Evolutionary conservation across 1,140 invertebrate species (phyloP), one percentile per base, ranked within the genome.

Genomic region (Limonius californicus): DNA sequence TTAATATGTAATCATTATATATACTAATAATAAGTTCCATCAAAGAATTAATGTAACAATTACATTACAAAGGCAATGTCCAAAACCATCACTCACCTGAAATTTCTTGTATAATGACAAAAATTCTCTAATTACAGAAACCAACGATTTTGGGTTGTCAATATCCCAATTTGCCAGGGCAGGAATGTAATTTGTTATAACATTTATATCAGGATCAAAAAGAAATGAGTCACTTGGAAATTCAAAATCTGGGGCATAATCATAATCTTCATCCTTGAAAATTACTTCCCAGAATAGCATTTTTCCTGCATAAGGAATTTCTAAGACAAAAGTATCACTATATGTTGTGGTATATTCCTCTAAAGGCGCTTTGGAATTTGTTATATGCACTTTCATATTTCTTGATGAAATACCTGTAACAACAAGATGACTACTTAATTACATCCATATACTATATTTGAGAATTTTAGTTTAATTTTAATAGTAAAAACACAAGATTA

Each of bases 171-270:
- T 70, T 1, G 57, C 47, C 54, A 72, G 68, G 58, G 64, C 68
- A 4, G 76, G 76, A 7, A 78, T 30, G 62, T 73, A 54, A 54
- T 72, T 64, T 21, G 66, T 55, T 18, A 77, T 67, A 18, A 62
- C 56, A 54, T 74, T 66, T n/a, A 71, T 57, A 56, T 76, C 68
- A 3, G 70, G 66, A 62, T 74, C 70, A 39, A 59, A 21, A 11
- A 75, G 53, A 65, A 78, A 78, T 18, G 61, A 43, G 18, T 73
- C 68, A 64, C 75, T 70, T 55, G 70, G 65, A 57, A 78, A 76
- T 60, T 72, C 62, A 66, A 78, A 78, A 68, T 78, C 76, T 16
- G 76, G 76, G 3, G 75, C 65, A 42, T 70, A 69, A 4, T 43
- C 55, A 35, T 67, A 64, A 54, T 74, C 66, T 39, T 74, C 67